Evolutionary conservation across 2,888 invertebrate genomes (phyloP).

Genomic region (Venustoraphidia nigricollis): DNA sequence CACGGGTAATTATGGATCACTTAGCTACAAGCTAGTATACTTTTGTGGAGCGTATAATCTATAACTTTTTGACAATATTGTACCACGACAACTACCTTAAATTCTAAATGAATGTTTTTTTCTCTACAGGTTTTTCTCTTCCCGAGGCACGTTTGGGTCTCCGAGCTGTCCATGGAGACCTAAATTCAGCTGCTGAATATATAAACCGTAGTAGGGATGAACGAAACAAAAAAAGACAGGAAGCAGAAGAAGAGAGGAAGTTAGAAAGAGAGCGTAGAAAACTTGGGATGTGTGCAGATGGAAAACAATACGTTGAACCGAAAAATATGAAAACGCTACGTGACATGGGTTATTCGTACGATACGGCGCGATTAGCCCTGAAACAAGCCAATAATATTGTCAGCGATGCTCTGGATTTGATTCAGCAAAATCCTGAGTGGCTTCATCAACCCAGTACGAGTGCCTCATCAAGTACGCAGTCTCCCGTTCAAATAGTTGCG

Average conservation of each 20-base stretch:
- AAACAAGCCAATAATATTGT: constrained; percentile 51
- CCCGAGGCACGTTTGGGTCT: constrained; percentile 57
- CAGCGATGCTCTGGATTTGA: constrained; percentile 45
- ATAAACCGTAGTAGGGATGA: constrained; percentile 40
- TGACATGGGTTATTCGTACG: constrained; percentile 53
- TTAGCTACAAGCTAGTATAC: no score
- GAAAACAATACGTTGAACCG: constrained; percentile 34
- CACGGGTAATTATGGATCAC: no score
- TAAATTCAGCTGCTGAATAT: constrained; percentile 45
- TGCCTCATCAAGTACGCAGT: constrained; percentile 23
- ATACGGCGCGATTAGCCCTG: constrained; percentile 43
- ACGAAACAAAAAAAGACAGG: constrained; percentile 30
- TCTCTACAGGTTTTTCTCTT: constrained; percentile 39
- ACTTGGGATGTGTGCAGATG: constrained; percentile 43
- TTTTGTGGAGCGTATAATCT: no score
- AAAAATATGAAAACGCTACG: constrained; percentile 35
- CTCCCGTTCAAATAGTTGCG: constrained; percentile 30
- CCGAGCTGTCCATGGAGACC: constrained; percentile 38
- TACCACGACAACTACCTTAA: no score
- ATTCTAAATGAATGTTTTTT: no score
- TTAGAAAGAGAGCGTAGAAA: constrained; percentile 30
- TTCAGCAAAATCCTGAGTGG: constrained; percentile 43
- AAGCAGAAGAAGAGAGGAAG: constrained; percentile 33
- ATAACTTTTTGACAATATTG: no score
- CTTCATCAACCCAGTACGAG: constrained; percentile 25